Evolutionary conservation across 1,140 invertebrate species (phyloP).

Genomic region (Sminthurides bifidus): DNA sequence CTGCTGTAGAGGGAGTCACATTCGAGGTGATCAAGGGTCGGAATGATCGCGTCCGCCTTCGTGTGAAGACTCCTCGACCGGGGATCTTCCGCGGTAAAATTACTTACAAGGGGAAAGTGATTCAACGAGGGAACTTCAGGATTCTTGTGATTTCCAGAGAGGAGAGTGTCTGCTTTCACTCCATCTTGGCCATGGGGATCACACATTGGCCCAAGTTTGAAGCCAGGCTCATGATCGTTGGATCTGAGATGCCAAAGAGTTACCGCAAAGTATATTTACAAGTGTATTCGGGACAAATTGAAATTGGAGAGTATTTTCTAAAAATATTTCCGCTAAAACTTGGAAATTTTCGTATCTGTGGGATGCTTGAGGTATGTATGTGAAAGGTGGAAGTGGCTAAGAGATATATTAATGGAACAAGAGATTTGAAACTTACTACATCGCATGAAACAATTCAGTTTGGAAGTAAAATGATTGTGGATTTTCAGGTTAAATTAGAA

Average conservation of each 20-base stretch:
- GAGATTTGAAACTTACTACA: constrained; percentile 79
- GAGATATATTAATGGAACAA: too few species aligned
- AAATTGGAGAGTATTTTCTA: constrained; percentile 79
- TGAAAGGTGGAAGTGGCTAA: too few species aligned
- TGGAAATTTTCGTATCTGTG: constrained; percentile 57
- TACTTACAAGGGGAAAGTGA: constrained; percentile 8
- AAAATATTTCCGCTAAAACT: constrained; percentile 83
- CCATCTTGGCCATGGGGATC: constrained; percentile 10
- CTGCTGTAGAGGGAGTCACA: too few species aligned
- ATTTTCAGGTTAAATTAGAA: neutral
- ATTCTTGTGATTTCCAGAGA: constrained; percentile 19
- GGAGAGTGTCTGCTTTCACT: constrained; percentile 15
- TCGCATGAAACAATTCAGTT: constrained; percentile 38
- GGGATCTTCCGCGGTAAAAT: constrained; percentile 22
- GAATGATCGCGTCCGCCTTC: neutral
- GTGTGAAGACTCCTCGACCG: constrained; percentile 6
- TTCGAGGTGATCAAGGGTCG: too few species aligned
- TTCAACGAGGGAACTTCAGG: constrained; percentile 24
- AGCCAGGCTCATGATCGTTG: constrained; percentile 12
- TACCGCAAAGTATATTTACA: constrained; percentile 78
- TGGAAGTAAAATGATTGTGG: neutral
- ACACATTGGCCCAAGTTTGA: constrained; percentile 13
- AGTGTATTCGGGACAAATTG: constrained; percentile 72
- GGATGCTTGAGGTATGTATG: too few species aligned
- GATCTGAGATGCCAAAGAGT: constrained; percentile 38